Evolutionary conservation across 2,113 vertebrate species (phyloP).

Genomic region (Pyxicephalus adspersus): DNA sequence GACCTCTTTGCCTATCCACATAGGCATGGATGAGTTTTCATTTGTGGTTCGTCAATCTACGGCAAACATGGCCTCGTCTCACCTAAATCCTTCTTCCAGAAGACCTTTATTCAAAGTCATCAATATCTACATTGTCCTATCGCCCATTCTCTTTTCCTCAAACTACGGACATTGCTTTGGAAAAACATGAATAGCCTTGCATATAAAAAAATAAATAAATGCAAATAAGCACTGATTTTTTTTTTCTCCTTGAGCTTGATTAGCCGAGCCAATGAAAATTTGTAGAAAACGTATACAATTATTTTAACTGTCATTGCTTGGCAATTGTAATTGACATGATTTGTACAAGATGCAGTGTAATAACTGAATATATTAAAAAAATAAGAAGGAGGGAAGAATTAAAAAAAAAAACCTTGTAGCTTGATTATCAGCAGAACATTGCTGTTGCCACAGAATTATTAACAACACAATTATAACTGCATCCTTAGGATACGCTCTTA

Average conservation of each 20-base stretch:
- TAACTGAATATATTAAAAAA: slow-evolving; percentile 90
- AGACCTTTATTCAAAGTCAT: too few relatives aligned
- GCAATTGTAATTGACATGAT: slow-evolving; percentile 89
- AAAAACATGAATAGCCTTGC: slow-evolving; percentile 73
- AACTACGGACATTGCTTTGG: slow-evolving; percentile 80
- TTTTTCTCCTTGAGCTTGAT: slow-evolving; percentile 80
- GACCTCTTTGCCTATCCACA: too few relatives aligned
- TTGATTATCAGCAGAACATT: slow-evolving; percentile 94
- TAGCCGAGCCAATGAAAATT: slow-evolving; percentile 87
- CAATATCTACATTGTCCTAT: too few relatives aligned
- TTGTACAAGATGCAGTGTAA: slow-evolving; percentile 86
- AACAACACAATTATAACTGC: slow-evolving; percentile 88
- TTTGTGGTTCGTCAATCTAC: too few relatives aligned
- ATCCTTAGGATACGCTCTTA: slow-evolving; percentile 90
- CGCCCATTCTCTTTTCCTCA: slow-evolving; percentile 64
- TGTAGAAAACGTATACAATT: slow-evolving; percentile 87
- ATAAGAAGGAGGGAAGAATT: not conserved
- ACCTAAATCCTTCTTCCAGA: too few relatives aligned
- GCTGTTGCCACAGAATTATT: slow-evolving; percentile 89
- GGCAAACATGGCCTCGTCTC: too few relatives aligned
- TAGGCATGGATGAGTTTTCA: too few relatives aligned
- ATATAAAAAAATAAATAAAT: slow-evolving; percentile 74
- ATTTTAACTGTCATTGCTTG: slow-evolving; percentile 86
- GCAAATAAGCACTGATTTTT: slow-evolving; percentile 84
- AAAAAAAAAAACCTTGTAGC: slow-evolving; percentile 85